Conservation (phyloP, 2,888 invertebrate species). For the Andrena bicolor region DNA sequence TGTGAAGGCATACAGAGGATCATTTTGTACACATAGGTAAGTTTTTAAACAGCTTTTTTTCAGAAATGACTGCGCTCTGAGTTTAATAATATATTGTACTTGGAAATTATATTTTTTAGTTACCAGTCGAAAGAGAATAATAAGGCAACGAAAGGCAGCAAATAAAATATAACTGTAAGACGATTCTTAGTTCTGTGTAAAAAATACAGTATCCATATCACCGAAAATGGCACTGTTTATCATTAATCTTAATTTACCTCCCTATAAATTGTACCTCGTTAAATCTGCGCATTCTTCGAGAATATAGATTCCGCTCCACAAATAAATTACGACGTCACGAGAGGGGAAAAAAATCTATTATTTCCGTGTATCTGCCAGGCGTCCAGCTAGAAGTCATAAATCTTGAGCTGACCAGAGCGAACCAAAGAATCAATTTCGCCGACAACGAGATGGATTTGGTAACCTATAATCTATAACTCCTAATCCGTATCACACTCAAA, state of each 20-base stretch:
- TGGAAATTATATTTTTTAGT: too few relatives aligned
- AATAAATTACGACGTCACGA: constrained; percentile 45
- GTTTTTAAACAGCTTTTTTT: too few relatives aligned
- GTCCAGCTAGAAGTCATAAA: constrained; percentile 47
- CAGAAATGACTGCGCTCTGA: too few relatives aligned
- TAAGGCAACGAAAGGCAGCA: too few relatives aligned
- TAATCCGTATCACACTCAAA: constrained; percentile 54
- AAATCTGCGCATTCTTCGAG: constrained; percentile 3
- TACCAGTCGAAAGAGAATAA: too few relatives aligned
- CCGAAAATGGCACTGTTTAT: neutral
- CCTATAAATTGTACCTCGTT: constrained; percentile 12
- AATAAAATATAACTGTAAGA: neutral
- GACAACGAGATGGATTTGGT: constrained; percentile 38
- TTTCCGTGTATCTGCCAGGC: constrained; percentile 3
- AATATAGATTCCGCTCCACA: neutral
- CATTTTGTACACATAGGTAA: too few relatives aligned
- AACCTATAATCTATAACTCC: constrained; percentile 56
- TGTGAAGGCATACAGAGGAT: too few relatives aligned
- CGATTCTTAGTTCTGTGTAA: neutral
- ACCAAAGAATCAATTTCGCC: constrained; percentile 61
- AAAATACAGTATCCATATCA: neutral
- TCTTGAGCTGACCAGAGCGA: constrained; percentile 18
- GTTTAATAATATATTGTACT: too few relatives aligned
- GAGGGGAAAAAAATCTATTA: constrained; percentile 35
- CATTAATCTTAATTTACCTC: constrained; percentile 1